Base-by-base conservation (phyloP, 2,113 vertebrate genomes). In the Alligator mississippiensis region DNA sequence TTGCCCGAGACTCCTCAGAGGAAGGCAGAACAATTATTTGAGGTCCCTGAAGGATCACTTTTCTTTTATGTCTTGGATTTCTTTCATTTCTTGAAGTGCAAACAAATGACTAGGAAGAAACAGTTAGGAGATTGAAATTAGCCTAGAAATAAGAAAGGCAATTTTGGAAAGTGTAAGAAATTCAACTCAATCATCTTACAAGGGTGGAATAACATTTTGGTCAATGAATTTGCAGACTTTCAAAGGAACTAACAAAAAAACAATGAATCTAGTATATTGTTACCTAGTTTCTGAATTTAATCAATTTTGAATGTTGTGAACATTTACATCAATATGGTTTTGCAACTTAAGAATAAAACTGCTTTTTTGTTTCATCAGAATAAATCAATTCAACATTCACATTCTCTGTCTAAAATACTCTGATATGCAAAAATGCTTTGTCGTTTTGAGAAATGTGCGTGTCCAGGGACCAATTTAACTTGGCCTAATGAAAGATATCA, bases 381-480 rank as follows among this genome's bases (percentile, higher is more conserved):
- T 47, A 47, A 47, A 47, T 47, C 19, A 77, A 77, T 57, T 11
- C 58, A 77, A 77, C 18, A 9, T 24, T 47, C 16, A 28, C 22
- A 13, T 21, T 47, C 47, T 82, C 1, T 64, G 64, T 74, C 68
- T 83, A 82, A 86, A 86, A 82, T 38, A 85, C 24, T 5, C 86
- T 74, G 83, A 91, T 1, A 21, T 89, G 25, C 60, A 15, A 60
- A 74, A 83, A 82, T 47, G 76, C 88, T 89, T 84, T 54, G 25
- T 61, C 38, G 9, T 30, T 72, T 72, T 93, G 61, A 91, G 89
- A 86, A 47, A 77, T 77, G 83, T 80, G n/a, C 30, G 64, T 68
- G 64, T 10, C 76, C 75, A 63, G 0, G 0, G 70, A 57, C 68
- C 34, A 34, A 34, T 34, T 34, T 34, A 34, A 34, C 4, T 34